Percentiles rank a stretch among this genome's conserved stretches.
phyloP scores from a whole-genome alignment of 2,888 invertebrate genomes.

The Drosophila colorata region DNA sequence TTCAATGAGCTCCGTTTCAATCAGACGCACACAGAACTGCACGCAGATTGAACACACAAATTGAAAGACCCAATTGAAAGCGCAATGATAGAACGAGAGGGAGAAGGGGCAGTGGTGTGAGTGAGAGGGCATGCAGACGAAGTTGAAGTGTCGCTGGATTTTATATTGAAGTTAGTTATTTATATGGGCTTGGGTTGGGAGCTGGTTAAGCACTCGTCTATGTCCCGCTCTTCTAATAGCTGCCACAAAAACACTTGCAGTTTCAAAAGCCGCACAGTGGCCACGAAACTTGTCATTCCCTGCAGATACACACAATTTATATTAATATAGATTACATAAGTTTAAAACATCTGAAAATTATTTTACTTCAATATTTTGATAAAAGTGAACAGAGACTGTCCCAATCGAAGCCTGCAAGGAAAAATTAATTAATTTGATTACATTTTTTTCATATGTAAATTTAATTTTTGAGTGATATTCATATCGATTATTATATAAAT shows the following conservation, averaged over 20 bases:
- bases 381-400: too few relatives aligned
- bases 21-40: constrained; percentile 14
- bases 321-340: too few relatives aligned
- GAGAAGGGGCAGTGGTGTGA: not conserved
- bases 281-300: not conserved
- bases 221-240: constrained; percentile 51
- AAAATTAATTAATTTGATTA: too few relatives aligned
- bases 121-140: constrained; percentile 11
- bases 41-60: constrained; percentile 24
- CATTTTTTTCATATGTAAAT: too few relatives aligned
- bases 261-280: constrained; percentile 60
- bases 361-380: too few relatives aligned
- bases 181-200: constrained; percentile 45
- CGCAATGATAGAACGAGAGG: not conserved
- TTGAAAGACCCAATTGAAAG: constrained; percentile 58
- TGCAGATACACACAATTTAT: too few relatives aligned
- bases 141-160: constrained; percentile 43
- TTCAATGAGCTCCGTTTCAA: constrained; percentile 54
- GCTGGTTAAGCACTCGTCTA: constrained; percentile 50
- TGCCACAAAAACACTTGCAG: constrained; percentile 67
- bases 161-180: constrained; percentile 51
- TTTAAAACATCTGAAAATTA: too few relatives aligned
- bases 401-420: too few relatives aligned
- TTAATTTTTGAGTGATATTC: too few relatives aligned
- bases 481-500: too few relatives aligned